Base-by-base conservation (phyloP, 2,888 invertebrate genomes). In the Iselma pallidipennis region DNA sequence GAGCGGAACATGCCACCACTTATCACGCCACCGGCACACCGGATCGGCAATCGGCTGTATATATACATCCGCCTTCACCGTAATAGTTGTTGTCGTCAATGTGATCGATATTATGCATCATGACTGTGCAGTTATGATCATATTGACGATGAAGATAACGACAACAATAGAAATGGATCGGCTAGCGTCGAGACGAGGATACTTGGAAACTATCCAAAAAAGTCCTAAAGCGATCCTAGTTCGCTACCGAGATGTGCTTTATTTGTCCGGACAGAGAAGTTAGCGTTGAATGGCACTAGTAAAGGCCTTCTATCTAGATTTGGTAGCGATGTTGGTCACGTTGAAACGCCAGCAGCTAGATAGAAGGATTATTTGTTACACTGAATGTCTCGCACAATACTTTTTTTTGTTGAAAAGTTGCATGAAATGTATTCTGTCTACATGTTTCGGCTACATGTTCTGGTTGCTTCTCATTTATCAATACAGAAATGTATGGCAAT, bases 1-100 rank as follows among this genome's bases (percentile, higher is more conserved):
- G 57, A 62, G 62, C 58, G 62, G 62, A 62, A 62, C 62, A 62
- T 51, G 61, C 37, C 52, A 57, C 54, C 61, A 62, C 61, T 62
- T 62, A 61, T 62, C 61, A 62, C 61, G 61, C 61, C 55, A 51
- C 19, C 21, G 21, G 42, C 19, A 42, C 21, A 19, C 51, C 51
- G 51, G 29, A 51, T 51, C 51, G 19, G 29, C 51, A 51, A 26
- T 31, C 51, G 16, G 51, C 26, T 28, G 29, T 31, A 51, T 12
- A 49, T 58, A 55, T 33, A 58, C 51, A 53, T 55, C 51, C 42
- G 45, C 10, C 19, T 45, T n/a, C n/a, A 2, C 9, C 5, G 45
- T 45, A 45, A 45, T 45, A 42, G 42, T 9, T 19, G 12, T 45
- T 45, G 21, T 45, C 45, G 23, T 45, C 45, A 12, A 45, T 10